Evolutionary conservation across 2,888 invertebrate genomes (phyloP), one percentile per base, ranked within the genome.

Genomic region (Biston betularia): DNA sequence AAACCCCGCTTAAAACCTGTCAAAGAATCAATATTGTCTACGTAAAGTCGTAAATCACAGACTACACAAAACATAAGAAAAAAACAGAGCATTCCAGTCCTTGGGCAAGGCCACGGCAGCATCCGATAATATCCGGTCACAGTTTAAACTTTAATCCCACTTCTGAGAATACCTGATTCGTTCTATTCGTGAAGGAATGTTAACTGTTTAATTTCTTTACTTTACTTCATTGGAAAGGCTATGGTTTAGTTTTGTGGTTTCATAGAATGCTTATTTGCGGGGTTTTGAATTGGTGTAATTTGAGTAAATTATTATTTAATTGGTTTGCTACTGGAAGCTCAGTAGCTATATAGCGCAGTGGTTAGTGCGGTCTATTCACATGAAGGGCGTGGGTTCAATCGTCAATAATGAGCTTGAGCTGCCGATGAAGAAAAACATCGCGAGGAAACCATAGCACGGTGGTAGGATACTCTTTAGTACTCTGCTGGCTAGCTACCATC

Each of bases 61-160:
- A 48, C 33, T 52, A 45, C n/a, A 38, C 40, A 52, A 57, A 40
- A 14, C 53, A 48, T n/a, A 58, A 48, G 44, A 52, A 24, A 55
- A 48, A 46, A 40, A 52, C 5, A 12, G 8, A 56, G 45, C 52
- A 57, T 68, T 65, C 65, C 61, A 67, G 77, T 70, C 83, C 79
- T 81, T 82, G 81, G 60, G 71, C 82, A 83, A 83, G 84, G 82
- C 74, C 84, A 65, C 54, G 53, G 54, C 44, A 68, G 50, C 68
- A 75, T 78, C 72, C 74, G 75, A 79, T 78, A 79, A 79, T 79
- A 78, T 83, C 82, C 83, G 84, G 83, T 77, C 74, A 75, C n/a
- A 58, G 69, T 59, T 63, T 69, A 61, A 69, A 52, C 60, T 53
- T 57, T 12, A 61, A 62, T 62, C 59, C 61, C 48, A 46, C 45